Evolutionary conservation across 2,113 vertebrate genomes (phyloP).

Genomic region (Telmatochromis sp.): DNA sequence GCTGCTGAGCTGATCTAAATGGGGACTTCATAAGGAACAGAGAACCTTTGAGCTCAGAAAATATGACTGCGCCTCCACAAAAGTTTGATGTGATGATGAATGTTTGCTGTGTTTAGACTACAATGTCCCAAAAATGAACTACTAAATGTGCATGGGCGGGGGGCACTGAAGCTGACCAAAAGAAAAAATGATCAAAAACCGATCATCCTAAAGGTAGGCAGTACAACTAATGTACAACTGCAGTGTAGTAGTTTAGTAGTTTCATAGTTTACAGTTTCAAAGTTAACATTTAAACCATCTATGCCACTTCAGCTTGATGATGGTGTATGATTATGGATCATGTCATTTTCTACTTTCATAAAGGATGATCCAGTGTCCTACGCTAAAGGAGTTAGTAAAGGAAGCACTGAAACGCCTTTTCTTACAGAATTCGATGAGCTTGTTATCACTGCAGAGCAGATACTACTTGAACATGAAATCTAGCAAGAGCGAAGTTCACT

Average conservation of each 20-base stretch:
- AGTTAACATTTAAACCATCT: not conserved
- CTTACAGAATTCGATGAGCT: not conserved
- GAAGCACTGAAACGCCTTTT: not conserved
- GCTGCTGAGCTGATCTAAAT: not conserved
- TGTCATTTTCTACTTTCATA: not conserved
- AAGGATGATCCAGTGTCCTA: not conserved
- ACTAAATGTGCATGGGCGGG: not conserved
- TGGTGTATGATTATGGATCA: not conserved
- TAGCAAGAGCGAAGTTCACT: not conserved
- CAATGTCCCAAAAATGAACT: not conserved
- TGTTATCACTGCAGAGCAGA: not conserved
- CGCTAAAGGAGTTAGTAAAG: not conserved
- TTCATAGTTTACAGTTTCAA: not conserved
- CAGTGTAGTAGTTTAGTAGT: not conserved
- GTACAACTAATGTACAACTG: not conserved
- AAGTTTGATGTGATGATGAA: not conserved
- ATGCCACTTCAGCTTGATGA: not conserved
- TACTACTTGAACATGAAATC: rapidly evolving
- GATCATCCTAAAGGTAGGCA: not conserved
- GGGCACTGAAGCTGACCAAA: not conserved
- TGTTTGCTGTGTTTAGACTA: not conserved
- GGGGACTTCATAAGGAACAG: not conserved
- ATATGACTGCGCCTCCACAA: not conserved
- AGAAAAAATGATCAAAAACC: not conserved
- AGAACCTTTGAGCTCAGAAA: not conserved